Conservation (phyloP, 1,140 invertebrate genomes). For the Tribolium madens region DNA sequence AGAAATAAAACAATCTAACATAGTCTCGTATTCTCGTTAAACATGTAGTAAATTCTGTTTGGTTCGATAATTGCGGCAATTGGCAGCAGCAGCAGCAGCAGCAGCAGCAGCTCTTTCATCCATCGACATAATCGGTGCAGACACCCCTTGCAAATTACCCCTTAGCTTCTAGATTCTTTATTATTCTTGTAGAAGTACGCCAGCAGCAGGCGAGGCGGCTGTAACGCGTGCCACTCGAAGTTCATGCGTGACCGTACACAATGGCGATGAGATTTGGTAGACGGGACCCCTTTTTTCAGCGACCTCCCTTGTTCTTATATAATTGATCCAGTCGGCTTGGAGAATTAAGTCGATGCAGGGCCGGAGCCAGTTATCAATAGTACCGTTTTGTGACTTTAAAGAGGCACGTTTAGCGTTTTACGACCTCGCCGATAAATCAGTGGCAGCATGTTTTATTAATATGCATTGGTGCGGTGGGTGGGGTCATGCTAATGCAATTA, state of each 20-base stretch:
- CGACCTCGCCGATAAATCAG: conserved; percentile 58
- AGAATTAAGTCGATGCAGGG: conserved; percentile 14
- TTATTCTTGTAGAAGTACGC: conserved; percentile 3
- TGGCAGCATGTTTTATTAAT: conserved; percentile 61
- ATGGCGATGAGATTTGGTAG: conserved; percentile 30
- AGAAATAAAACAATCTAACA: no score
- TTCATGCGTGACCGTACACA: conserved; percentile 35
- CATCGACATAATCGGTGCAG: neutral
- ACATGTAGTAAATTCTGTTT: neutral
- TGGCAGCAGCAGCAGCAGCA: neutral
- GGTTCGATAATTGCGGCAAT: conserved; percentile 14
- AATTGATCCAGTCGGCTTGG: conserved; percentile 22
- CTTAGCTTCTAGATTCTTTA: conserved; percentile 15
- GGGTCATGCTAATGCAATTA: conserved; percentile 63
- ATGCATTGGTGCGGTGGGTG: conserved; percentile 62
- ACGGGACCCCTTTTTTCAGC: conserved; percentile 31
- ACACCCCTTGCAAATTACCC: conserved; percentile 17
- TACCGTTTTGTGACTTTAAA: conserved; percentile 16
- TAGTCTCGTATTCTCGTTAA: no score
- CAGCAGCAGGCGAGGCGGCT: no score
- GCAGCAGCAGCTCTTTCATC: neutral
- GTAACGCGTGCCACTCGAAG: conserved; percentile 15
- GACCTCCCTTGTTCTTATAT: conserved; percentile 18
- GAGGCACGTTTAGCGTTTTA: conserved; percentile 53
- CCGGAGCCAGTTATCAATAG: conserved; percentile 1